Percentiles rank a stretch among this genome's conserved stretches.
Evolutionary conservation across 2,888 invertebrate genomes (phyloP).

Genomic region (Dicroscelio sp.): DNA sequence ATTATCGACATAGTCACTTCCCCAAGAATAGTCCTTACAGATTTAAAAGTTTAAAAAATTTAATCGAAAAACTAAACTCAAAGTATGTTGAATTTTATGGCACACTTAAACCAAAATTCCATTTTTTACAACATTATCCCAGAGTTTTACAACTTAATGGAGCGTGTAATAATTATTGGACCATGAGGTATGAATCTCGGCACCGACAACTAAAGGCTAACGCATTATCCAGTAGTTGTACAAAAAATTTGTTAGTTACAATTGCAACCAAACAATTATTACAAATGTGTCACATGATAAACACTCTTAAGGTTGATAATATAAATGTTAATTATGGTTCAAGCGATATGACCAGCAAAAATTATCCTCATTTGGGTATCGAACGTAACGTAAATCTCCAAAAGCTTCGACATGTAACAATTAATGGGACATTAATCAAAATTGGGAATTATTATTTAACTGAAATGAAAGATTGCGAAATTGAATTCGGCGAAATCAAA

Average conservation of each 20-base stretch:
- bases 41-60: background rate
- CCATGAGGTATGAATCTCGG: conserved; percentile 5
- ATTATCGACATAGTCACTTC: conserved; percentile 1
- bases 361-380: background rate
- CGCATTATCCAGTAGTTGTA: background rate
- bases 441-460: background rate
- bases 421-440: background rate
- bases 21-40: background rate
- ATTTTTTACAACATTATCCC: background rate
- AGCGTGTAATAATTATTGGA: background rate
- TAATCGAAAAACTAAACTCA: background rate
- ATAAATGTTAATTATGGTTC: too few species aligned
- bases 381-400: background rate
- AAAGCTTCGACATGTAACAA: background rate
- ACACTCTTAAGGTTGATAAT: background rate
- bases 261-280: background rate
- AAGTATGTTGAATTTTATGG: background rate
- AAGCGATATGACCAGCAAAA: background rate
- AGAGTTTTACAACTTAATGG: background rate
- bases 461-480: background rate
- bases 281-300: background rate
- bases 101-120: background rate
- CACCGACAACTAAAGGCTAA: background rate
- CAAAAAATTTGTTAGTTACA: background rate
- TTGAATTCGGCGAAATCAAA: background rate